Evolutionary conservation across 2,113 vertebrate genomes (phyloP), one percentile per base, ranked within the genome.

Genomic region (Aegithalos caudatus): DNA sequence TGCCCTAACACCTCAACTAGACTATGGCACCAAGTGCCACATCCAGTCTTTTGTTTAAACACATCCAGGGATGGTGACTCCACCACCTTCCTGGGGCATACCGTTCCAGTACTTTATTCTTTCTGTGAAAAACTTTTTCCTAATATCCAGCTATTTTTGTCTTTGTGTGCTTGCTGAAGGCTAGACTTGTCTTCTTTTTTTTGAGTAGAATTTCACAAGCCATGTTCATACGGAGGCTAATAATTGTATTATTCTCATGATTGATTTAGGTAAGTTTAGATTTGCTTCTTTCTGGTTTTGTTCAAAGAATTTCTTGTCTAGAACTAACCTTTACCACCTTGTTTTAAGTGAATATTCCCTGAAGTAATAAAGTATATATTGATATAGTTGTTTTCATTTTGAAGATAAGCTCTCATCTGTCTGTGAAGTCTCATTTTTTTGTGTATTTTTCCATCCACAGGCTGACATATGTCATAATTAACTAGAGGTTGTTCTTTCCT

Each of bases 401-500:
- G 61, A 79, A 89, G 65, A 44, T 17, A 67, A 87, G 65, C 57
- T 89, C 45, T 90, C 53, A 69, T 31, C 40, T 79, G 47, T 79
- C 47, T 64, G 7, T n/a, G 21, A 78, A 87, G 57, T 85, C 44
- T n/a, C 9, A 3, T 13, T 60, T 84, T 90, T 78, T 7, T 74
- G 53, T 92, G 72, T 87, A 40, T 85, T 97, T 94, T 95, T 90
- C 87, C 62, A 90, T 67, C 60, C 40, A 58, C 18, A 61, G 57
- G 38, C 12, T 81, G 65, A 67, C 51, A 37, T 57, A 33, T 61
- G 81, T 91, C 74, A 91, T 83, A n/a, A 37, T 82, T 81, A 89
- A 87, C 45, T 81, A 56, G 14, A 90, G 12, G 35, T 47, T 71
- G 25, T 78, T 92, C 65, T 90, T 91, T 93, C 69, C 65, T 79